phyloP scores from a whole-genome alignment of 1,140 invertebrate species.

The Pantala flavescens region DNA sequence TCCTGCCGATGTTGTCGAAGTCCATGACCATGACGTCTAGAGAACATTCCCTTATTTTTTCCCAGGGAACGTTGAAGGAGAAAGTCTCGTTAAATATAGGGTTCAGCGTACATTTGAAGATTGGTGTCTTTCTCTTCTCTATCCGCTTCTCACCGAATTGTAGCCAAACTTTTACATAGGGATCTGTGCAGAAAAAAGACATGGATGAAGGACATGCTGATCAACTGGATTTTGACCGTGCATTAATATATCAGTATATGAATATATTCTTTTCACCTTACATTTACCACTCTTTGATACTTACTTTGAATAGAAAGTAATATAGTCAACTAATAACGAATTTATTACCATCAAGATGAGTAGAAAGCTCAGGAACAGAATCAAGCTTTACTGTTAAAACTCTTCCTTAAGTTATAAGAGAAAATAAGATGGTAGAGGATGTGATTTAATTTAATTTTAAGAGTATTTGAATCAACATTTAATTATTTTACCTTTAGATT shows the following conservation, averaged over 20 bases:
- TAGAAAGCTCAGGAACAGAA: too few relatives aligned
- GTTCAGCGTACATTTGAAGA: conserved; percentile 86
- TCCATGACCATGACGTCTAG: conserved; percentile 90
- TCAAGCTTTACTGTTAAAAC: too few relatives aligned
- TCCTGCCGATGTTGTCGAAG: conserved; percentile 86
- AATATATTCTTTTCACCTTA: conserved; percentile 12
- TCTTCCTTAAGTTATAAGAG: too few relatives aligned
- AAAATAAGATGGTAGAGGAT: too few relatives aligned
- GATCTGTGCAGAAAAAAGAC: conserved; percentile 61
- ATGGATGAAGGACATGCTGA: conserved; percentile 15
- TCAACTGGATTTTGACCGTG: conserved; percentile 16
- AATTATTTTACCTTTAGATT: too few relatives aligned
- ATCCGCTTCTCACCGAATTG: conserved; percentile 89
- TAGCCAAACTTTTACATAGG: conserved; percentile 92
- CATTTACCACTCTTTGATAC: conserved; percentile 15
- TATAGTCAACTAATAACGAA: not conserved
- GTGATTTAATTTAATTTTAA: too few relatives aligned
- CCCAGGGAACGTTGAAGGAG: conserved; percentile 86
- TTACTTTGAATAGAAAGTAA: conserved; percentile 14
- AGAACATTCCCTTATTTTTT: conserved; percentile 86
- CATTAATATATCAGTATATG: conserved; percentile 16
- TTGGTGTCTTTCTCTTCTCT: conserved; percentile 91
- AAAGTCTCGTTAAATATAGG: conserved; percentile 90
- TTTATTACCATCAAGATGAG: too few relatives aligned
- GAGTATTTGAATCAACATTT: too few relatives aligned